Evolutionary conservation across 2,113 vertebrate species (phyloP).

Genomic region (human (Homo sapiens)): DNA sequence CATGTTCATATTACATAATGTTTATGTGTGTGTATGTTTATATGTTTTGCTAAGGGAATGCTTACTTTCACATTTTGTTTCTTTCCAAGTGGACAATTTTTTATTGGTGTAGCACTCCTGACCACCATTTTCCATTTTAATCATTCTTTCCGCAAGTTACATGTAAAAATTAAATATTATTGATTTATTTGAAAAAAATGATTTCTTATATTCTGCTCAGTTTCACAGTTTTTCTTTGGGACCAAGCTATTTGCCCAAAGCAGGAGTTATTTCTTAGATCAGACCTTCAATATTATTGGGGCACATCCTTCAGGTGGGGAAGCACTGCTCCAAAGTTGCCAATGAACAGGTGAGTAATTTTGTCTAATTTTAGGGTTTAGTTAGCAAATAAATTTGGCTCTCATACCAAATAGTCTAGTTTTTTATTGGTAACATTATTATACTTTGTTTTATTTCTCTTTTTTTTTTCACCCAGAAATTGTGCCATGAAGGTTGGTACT

Average conservation of each 20-base stretch:
- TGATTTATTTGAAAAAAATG: background rate
- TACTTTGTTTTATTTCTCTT: background rate
- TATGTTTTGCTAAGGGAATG: background rate
- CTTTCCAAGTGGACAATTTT: background rate
- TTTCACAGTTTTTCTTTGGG: background rate
- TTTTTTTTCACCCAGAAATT: background rate
- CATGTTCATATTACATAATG: background rate
- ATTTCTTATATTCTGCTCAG: background rate
- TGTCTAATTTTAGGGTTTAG: background rate
- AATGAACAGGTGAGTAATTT: background rate
- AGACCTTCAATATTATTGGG: background rate
- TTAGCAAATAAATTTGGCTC: background rate
- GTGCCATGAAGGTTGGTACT: background rate
- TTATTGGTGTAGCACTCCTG: background rate
- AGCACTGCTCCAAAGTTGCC: background rate
- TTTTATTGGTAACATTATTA: background rate
- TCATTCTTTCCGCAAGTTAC: background rate
- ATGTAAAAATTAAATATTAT: background rate
- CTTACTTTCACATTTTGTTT: background rate
- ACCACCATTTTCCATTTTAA: background rate
- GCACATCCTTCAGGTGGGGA: rapidly evolving
- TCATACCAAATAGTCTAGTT: background rate
- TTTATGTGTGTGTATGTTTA: background rate
- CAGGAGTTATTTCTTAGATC: background rate
- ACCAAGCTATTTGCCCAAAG: background rate